Conservation (phyloP, 2,888 invertebrate species). For the Automeris io region DNA sequence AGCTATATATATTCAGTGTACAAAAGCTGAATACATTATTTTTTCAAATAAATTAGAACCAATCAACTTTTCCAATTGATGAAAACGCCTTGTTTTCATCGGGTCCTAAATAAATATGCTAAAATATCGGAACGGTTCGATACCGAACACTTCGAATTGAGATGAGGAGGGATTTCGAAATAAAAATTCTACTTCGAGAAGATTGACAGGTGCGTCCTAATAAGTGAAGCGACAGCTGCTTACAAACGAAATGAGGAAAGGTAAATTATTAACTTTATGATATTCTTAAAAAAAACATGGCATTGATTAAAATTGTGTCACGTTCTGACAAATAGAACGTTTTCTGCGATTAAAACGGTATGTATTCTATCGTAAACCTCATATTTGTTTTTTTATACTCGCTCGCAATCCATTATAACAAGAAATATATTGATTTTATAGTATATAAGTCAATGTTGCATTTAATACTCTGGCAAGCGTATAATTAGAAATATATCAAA, state of each 20-base stretch:
- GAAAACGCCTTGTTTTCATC: conserved; percentile 33
- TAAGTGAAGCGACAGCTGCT: conserved; percentile 68
- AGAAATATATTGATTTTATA: no score
- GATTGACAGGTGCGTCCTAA: conserved; percentile 78
- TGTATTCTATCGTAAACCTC: no score
- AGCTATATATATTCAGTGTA: background rate
- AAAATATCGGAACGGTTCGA: conserved; percentile 50
- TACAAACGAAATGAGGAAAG: conserved; percentile 65
- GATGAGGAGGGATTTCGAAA: conserved; percentile 55
- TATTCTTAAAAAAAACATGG: conserved; percentile 12
- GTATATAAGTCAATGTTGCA: no score
- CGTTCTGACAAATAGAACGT: background rate
- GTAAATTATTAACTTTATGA: conserved; percentile 61
- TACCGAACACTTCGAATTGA: conserved; percentile 54
- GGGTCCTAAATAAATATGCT: conserved; percentile 58
- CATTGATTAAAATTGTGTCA: conserved; percentile 2
- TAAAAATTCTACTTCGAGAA: conserved; percentile 57
- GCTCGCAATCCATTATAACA: no score
- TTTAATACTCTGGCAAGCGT: no score
- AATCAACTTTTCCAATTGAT: conserved; percentile 53
- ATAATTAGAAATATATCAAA: no score
- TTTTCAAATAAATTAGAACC: conserved; percentile 24
- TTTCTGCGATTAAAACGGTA: no score
- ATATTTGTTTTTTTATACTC: no score
- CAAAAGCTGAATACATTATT: conserved; percentile 1